Conservation (phyloP, 2,888 invertebrate species). For the Artemia sinica region DNA sequence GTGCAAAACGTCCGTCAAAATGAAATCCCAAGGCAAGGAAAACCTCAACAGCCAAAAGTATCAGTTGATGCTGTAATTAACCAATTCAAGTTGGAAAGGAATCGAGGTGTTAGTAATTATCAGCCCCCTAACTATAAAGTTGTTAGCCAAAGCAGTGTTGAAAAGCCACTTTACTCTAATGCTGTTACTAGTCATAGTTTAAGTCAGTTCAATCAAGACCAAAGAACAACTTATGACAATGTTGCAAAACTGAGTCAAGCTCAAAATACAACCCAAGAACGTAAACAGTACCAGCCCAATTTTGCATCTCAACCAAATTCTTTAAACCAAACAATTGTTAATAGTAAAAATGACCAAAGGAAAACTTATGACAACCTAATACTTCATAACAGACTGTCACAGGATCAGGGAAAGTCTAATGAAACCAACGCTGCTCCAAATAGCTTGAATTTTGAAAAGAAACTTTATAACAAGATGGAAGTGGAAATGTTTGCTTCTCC, state of each 20-base stretch:
- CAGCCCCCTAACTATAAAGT: background rate
- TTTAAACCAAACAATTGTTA: no score
- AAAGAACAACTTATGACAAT: background rate
- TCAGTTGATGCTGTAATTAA: slow-evolving; percentile 2
- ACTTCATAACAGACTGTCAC: background rate
- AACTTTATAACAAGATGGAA: no score
- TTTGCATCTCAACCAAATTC: background rate
- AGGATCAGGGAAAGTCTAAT: background rate
- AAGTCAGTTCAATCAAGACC: background rate
- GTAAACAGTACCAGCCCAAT: slow-evolving; percentile 2
- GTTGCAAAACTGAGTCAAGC: background rate
- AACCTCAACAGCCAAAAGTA: slow-evolving; percentile 7
- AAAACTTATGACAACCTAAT: background rate
- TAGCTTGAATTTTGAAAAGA: background rate
- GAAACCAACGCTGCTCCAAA: background rate
- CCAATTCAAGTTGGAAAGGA: slow-evolving; percentile 10
- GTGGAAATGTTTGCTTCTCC: background rate
- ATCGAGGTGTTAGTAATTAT: background rate
- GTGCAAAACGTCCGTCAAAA: background rate
- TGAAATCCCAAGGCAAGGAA: background rate
- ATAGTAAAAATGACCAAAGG: background rate
- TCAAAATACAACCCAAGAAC: background rate
- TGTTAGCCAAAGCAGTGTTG: background rate
- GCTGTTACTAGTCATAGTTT: background rate
- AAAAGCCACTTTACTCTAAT: background rate